These are phyloP conservation scores for Magallana ariakensis DNA, from an alignment of 1,140 invertebrate species.

Conservation along the genomic window DNA sequence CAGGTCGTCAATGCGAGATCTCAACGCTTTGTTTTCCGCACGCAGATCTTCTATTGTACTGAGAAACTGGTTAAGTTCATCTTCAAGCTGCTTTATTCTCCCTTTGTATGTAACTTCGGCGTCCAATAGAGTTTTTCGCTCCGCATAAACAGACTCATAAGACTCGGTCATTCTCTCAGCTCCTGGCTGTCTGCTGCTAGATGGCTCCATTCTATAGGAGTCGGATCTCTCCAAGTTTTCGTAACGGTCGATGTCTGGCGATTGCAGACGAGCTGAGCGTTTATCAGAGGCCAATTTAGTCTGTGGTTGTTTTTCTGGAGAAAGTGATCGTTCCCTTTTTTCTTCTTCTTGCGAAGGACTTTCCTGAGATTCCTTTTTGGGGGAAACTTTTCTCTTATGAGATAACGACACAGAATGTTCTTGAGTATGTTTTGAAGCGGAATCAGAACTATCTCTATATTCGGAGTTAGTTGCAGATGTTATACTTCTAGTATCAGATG, in stretches of 20 bases:
- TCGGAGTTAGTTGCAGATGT: background rate
- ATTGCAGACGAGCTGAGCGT: background rate
- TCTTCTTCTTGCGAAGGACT: background rate
- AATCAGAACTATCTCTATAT: background rate
- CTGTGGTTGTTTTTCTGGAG: background rate
- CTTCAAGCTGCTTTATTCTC: slow-evolving; percentile 65
- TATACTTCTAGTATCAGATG: background rate
- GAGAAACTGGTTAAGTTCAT: slow-evolving; percentile 65
- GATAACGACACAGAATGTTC: background rate
- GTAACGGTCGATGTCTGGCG: background rate
- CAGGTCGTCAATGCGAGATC: slow-evolving; percentile 54
- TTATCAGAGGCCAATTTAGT: slow-evolving; percentile 14
- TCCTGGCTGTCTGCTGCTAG: slow-evolving; percentile 18
- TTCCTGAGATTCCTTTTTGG: too few relatives aligned
- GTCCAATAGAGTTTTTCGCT: slow-evolving; percentile 60
- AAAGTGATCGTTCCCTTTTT: background rate
- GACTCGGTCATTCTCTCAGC: slow-evolving; percentile 55
- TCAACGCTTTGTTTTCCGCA: slow-evolving; percentile 58
- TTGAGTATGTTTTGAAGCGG: background rate
- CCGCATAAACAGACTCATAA: slow-evolving; percentile 61
- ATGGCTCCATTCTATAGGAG: slow-evolving; percentile 36
- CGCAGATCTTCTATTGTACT: slow-evolving; percentile 63
- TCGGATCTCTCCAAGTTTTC: slow-evolving; percentile 18
- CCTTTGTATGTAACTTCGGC: slow-evolving; percentile 63
- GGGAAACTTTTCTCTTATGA: too few relatives aligned